Conservation (phyloP, 2,113 vertebrate species). For the Cairina moschata region DNA sequence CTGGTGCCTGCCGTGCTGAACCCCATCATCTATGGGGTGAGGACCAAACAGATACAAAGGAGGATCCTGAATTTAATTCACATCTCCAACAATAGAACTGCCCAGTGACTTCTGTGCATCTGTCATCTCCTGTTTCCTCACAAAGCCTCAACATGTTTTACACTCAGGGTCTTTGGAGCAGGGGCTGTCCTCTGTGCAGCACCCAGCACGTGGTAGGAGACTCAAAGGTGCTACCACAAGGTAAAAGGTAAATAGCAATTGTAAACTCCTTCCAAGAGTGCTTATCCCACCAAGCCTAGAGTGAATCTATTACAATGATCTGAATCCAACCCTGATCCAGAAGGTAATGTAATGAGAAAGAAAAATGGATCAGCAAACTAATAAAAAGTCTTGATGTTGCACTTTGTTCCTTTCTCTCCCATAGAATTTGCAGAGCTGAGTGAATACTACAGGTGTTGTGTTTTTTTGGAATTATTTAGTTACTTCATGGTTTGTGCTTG, state of each 20-base stretch:
- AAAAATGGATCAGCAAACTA: not conserved
- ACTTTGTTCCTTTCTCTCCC: not conserved
- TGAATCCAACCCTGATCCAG: not conserved
- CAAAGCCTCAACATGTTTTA: accelerated
- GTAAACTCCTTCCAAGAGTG: not conserved
- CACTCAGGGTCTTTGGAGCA: not conserved
- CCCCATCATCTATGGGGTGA: constrained; percentile 71
- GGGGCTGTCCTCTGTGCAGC: not conserved
- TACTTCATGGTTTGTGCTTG: not conserved
- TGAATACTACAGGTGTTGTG: not conserved
- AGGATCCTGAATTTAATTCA: not conserved
- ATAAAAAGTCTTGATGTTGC: not conserved
- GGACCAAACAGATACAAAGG: constrained; percentile 64
- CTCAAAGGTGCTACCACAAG: not conserved
- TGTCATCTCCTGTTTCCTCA: not conserved
- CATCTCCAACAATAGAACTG: not conserved
- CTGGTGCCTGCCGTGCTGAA: constrained; percentile 69
- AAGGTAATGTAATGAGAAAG: not conserved
- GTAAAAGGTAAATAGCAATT: not conserved
- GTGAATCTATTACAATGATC: accelerated
- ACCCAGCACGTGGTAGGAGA: not conserved
- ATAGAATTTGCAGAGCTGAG: not conserved
- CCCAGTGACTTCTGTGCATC: not conserved
- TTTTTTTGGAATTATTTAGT: not conserved
- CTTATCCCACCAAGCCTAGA: not conserved